These are phyloP conservation scores for Megastigmus dorsalis DNA, from an alignment of 2,888 invertebrate species.

Conservation along the genomic window DNA sequence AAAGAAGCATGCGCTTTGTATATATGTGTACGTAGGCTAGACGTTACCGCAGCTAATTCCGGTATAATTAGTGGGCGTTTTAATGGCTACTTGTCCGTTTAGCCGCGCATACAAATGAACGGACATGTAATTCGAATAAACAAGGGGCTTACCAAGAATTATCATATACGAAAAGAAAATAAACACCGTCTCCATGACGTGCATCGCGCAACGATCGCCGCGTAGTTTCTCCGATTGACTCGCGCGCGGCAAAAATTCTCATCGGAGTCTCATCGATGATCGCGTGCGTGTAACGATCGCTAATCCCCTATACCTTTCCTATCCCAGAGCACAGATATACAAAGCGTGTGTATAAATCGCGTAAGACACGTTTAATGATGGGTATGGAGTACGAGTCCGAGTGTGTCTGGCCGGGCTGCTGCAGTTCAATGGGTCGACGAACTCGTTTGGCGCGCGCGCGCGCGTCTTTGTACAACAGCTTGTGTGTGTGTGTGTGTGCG, in stretches of 20 bases:
- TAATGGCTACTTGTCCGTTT: too few relatives aligned
- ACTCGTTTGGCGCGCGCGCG: slow-evolving; percentile 7
- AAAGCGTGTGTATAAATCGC: not conserved
- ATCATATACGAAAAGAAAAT: too few relatives aligned
- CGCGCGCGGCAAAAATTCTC: slow-evolving; percentile 4
- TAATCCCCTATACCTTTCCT: not conserved
- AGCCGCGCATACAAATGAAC: too few relatives aligned
- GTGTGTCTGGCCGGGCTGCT: not conserved
- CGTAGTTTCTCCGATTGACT: slow-evolving; percentile 3
- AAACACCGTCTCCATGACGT: too few relatives aligned
- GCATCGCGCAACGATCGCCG: too few relatives aligned
- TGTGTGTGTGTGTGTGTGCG: not conserved
- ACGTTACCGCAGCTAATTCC: too few relatives aligned
- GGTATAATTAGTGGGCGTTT: too few relatives aligned
- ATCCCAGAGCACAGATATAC: not conserved
- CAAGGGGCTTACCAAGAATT: too few relatives aligned
- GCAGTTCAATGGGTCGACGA: slow-evolving; percentile 47
- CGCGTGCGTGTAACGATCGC: not conserved
- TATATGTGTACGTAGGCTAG: too few relatives aligned
- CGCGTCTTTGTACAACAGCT: not conserved
- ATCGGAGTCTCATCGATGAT: not conserved
- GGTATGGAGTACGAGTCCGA: not conserved
- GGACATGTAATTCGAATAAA: too few relatives aligned
- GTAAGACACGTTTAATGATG: not conserved
- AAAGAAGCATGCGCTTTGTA: too few relatives aligned